Base-by-base conservation (phyloP, 2,113 vertebrate species). In the Brachyhypopomus occidentalis region DNA sequence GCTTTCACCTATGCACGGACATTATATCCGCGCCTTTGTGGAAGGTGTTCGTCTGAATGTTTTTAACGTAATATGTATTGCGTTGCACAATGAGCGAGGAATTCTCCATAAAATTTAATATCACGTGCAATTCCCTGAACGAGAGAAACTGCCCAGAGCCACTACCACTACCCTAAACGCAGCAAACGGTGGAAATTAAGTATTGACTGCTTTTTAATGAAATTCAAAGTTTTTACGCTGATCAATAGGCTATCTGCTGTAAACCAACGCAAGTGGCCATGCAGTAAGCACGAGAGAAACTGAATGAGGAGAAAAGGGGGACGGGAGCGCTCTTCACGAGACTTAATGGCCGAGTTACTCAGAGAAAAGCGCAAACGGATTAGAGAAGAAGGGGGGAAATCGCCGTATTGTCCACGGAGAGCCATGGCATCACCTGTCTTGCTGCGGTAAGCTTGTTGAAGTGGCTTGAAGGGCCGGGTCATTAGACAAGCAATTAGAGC, bases 141-240 rank as follows among this genome's bases (percentile, higher is more conserved):
- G 85, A 85, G 84, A 70, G 72, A 76, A 27, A 69, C 86, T 82
- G 88, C 87, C 87, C 87, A 87, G 84, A 78, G 76, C 75, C 80
- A 85, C 88, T n/a, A 88, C 81, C 87, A 82, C 86, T 88, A 83
- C 84, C 81, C 84, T 80, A 83, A 88, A 85, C 87, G 88, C 89
- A 91, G 89, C 89, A 91, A 89, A 88, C 85, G 64, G 87, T 91
- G 92, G 90, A 92, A 93, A 93, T 93, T 88, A 92, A 89, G 81
- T 93, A 93, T 94, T 91, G 92, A 93, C 90, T 89, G 83, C 66
- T 85, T 92, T 92, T 90, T 93, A 94, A 94, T 94, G 92, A 92
- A 92, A 93, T 93, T 93, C 93, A 91, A 92, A 92, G 90, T 93
- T 94, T 92, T 89, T 64, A 86, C 86, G 71, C 81, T 89, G 89